Conservation (phyloP, 37 sponge, comb jelly and placozoan genomes). For the Chondrilla cf. caribensis region DNA sequence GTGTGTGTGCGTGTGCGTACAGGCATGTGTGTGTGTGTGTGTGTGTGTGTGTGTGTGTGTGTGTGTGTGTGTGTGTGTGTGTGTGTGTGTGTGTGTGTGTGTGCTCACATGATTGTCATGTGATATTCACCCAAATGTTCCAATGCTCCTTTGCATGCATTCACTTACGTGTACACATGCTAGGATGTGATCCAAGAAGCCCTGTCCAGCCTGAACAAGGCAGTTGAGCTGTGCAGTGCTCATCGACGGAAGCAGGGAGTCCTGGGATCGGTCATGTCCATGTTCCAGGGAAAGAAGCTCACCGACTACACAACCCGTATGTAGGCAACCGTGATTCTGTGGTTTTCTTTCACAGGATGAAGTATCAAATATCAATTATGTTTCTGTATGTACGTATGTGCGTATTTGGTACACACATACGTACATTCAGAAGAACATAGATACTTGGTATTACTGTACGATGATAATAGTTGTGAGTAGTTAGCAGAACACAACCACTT, state of each 20-base stretch:
- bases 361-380: too few species aligned
- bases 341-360: too few species aligned
- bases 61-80: neutral
- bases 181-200: slow-evolving; percentile 64
- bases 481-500: too few species aligned
- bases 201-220: neutral
- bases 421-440: too few species aligned
- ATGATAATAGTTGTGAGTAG: too few species aligned
- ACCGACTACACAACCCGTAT: neutral
- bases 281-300: slow-evolving; percentile 1
- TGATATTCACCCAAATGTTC: neutral
- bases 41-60: too few species aligned
- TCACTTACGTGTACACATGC: neutral
- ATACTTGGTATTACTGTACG: too few species aligned
- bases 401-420: too few species aligned
- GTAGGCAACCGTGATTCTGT: too few species aligned
- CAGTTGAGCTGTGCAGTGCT: slow-evolving; percentile 43
- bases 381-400: too few species aligned
- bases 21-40: neutral
- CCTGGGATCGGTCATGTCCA: neutral
- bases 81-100: neutral
- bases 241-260: slow-evolving; percentile 14
- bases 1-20: neutral
- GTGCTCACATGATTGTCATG: slow-evolving; percentile 19
- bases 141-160: neutral